Evolutionary conservation across 1,140 invertebrate genomes (phyloP).

Genomic region (Lucilia cuprina): DNA sequence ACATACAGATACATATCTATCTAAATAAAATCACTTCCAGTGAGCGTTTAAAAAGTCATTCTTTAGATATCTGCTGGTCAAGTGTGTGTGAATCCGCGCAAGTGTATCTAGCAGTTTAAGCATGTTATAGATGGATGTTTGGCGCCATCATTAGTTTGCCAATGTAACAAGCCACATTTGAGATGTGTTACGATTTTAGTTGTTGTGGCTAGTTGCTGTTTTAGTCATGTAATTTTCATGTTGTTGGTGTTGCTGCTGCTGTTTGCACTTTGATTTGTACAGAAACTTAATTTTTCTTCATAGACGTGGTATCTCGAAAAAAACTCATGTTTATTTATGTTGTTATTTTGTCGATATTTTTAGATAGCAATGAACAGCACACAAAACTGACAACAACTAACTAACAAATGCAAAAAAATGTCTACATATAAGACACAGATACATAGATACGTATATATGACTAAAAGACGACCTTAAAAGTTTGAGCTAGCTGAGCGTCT

Average conservation of each 20-base stretch:
- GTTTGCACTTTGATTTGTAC: background rate
- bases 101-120: background rate
- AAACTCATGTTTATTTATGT: conserved; percentile 27
- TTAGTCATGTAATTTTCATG: background rate
- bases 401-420: conserved; percentile 12
- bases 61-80: too few relatives aligned
- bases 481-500: background rate
- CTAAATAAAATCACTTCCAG: too few relatives aligned
- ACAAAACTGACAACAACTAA: background rate
- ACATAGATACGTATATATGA: background rate
- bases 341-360: conserved; percentile 30
- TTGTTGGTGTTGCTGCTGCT: background rate
- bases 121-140: background rate
- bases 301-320: background rate
- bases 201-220: background rate
- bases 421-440: too few relatives aligned
- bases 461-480: conserved; percentile 17
- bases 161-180: conserved; percentile 12
- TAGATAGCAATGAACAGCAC: conserved; percentile 22
- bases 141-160: conserved; percentile 21
- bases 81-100: background rate
- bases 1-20: too few relatives aligned
- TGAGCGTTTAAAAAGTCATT: too few relatives aligned
- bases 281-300: background rate
- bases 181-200: conserved; percentile 30